phyloP scores from a whole-genome alignment of 1,140 invertebrate genomes.

The Ceratosolen solmsi region DNA sequence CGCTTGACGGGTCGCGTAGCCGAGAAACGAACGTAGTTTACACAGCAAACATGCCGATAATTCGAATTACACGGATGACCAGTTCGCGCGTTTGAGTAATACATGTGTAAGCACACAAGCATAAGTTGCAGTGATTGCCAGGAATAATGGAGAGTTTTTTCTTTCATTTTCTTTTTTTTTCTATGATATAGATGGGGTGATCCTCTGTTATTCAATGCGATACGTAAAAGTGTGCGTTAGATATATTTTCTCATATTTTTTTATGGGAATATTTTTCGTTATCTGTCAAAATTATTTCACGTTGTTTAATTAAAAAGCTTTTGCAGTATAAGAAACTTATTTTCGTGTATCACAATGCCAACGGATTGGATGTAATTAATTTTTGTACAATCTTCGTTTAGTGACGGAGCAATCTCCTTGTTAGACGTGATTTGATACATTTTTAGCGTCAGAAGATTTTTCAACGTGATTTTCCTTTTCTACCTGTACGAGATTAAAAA shows the following conservation, averaged over 20 bases:
- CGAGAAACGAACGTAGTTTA: conserved; percentile 31
- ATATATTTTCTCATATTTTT: not conserved
- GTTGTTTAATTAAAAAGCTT: not conserved
- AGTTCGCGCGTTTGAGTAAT: conserved; percentile 17
- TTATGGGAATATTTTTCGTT: not conserved
- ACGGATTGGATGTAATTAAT: not conserved
- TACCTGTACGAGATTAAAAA: too few relatives aligned
- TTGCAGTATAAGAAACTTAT: not conserved
- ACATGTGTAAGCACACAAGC: not conserved
- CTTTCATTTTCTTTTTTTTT: not conserved
- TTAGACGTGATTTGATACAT: not conserved
- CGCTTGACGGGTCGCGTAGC: not conserved
- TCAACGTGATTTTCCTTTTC: too few relatives aligned
- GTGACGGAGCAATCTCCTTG: not conserved
- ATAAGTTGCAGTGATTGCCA: not conserved
- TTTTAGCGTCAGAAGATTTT: too few relatives aligned
- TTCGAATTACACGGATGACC: conserved; percentile 23
- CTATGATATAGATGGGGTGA: not conserved
- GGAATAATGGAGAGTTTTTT: not conserved
- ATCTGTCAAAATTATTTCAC: not conserved
- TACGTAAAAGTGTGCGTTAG: not conserved
- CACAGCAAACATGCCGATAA: conserved; percentile 23
- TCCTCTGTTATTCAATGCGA: not conserved
- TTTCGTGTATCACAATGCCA: not conserved
- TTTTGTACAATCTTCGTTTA: not conserved